A percentile compares a stretch with the other conserved stretches of the same genome.
Conservation (phyloP, 2,797 vertebrate species). For the Peromyscus eremicus region DNA sequence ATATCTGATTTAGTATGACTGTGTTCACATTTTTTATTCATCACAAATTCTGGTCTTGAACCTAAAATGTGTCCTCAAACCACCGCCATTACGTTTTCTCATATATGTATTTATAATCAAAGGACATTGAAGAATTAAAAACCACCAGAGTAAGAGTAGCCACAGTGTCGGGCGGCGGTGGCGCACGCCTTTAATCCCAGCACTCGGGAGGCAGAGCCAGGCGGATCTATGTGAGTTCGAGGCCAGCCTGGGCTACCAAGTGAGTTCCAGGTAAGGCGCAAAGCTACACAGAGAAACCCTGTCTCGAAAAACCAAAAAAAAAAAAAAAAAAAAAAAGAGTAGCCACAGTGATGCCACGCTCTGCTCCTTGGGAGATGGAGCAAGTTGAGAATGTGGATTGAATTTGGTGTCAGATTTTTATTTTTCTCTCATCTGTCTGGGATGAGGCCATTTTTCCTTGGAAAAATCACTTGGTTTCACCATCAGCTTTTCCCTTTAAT, state of each 20-base stretch:
- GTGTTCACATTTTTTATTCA: slow-evolving; percentile 12
- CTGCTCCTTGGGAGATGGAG: slow-evolving; percentile 10
- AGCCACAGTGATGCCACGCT: not conserved
- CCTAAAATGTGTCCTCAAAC: slow-evolving; percentile 21
- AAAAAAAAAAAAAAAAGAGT: too few relatives aligned
- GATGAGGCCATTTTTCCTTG: slow-evolving; percentile 82
- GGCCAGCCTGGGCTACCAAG: too few relatives aligned
- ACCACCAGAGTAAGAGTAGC: not conserved
- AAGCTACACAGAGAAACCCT: too few relatives aligned
- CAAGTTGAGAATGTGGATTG: slow-evolving; percentile 39
- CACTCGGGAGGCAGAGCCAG: too few relatives aligned
- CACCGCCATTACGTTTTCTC: not conserved
- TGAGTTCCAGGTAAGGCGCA: too few relatives aligned
- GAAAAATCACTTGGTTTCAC: slow-evolving; percentile 79
- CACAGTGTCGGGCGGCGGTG: too few relatives aligned
- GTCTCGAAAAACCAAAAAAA: too few relatives aligned
- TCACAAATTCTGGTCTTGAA: slow-evolving; percentile 44
- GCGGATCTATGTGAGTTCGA: too few relatives aligned
- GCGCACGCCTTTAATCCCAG: too few relatives aligned
- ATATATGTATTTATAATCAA: not conserved
- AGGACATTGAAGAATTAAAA: slow-evolving; percentile 3
- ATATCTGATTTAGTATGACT: slow-evolving; percentile 53
- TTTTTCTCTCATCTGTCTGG: slow-evolving; percentile 78
- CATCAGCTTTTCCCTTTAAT: slow-evolving; percentile 84
- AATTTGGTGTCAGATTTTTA: slow-evolving; percentile 75